Base-by-base conservation (phyloP, 2,797 vertebrate species). In the Myoxocephalus aenaeus region DNA sequence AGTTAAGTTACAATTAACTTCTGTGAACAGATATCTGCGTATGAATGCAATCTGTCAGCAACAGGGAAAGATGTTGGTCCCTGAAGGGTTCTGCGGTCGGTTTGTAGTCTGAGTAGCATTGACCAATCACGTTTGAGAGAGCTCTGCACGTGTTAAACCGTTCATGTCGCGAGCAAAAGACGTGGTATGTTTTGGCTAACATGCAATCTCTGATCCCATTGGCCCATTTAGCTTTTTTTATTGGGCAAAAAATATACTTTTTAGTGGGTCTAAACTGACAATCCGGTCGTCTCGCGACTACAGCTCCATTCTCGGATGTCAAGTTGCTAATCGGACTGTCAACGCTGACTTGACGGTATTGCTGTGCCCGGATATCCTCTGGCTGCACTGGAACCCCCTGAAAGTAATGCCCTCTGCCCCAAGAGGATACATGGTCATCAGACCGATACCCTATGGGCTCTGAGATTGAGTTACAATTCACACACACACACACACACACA, bases 71-170 rank as follows among this genome's bases (percentile, higher is more conserved):
- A 38, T 38, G 13, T 34, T 10, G 54, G 27, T 36, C 7, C 29
- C 18, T 5, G 36, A 40, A 40, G n/a, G 4, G 15, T 42, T 27
- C 59, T 27, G 59, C 5, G 15, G 22, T 27, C 38, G 13, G 25
- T 63, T 63, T 63, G 13, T 63, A 25, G 38, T 63, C 36, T 13
- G n/a, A 42, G 59, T 27, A 61, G 58, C 11, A 63, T 42, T 42
- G 4, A 63, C 22, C 38, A 42, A 25, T 63, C 14, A 42, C 7
- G 22, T 25, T 15, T 63, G n/a, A 63, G 38, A 1, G 13, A 22
- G 40, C 40, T 44, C 25, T 44, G 25, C 61, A 5, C 38, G 32
- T 12, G 34, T 20, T 36, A 61, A 36, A 36, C 32, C 10, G 32
- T 20, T 18, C 10, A 10, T 32, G 29, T 58, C 8, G 4, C 10